Base-by-base conservation (phyloP, 1,140 invertebrate species). In the Penaeus japonicus region DNA sequence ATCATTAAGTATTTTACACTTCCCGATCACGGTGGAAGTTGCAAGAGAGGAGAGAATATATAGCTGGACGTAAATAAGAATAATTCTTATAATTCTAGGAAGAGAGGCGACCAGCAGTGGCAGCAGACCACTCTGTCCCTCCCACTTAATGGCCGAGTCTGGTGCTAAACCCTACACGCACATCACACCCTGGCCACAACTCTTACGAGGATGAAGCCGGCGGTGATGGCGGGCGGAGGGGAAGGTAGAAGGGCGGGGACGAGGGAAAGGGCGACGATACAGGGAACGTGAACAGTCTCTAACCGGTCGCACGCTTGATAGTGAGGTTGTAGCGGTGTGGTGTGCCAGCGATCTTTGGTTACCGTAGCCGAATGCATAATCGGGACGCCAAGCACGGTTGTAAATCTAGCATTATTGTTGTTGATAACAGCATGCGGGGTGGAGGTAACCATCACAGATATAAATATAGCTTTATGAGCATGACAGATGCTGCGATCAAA, bases 61-160 rank as follows among this genome's bases (percentile, higher is more conserved):
- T 59, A 83, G 39, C 27, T 65, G 18, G 30, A 39, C 30, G 65
- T 83, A 83, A 83, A 83, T 83, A 62, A 62, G 65, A 83, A 83
- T 83, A 83, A 83, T 47, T 47, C 47, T 47, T 47, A 47, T 47
- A 47, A 47, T 83, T 83, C 81, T 32, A 22, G 55, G 81, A 83
- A 83, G 32, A 83, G 27, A 83, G 24, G 24, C 55, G 81, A 59
- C 65, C 81, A 83, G 32, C 32, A 57, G 12, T 55, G 27, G 24
- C 57, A 32, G 81, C 81, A 62, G 81, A 83, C 55, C 81, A 62
- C 81, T 81, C 79, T 32, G 27, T 32, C 47, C 79, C 54, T 32
- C 79, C 81, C 81, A 83, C 81, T 30, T 83, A 83, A 83, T 83
- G 81, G 65, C 81, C 30, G 35, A 24, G 79, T 30, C 79, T 81